Conservation (phyloP, 2,113 vertebrate genomes). For the Turnix velox region DNA sequence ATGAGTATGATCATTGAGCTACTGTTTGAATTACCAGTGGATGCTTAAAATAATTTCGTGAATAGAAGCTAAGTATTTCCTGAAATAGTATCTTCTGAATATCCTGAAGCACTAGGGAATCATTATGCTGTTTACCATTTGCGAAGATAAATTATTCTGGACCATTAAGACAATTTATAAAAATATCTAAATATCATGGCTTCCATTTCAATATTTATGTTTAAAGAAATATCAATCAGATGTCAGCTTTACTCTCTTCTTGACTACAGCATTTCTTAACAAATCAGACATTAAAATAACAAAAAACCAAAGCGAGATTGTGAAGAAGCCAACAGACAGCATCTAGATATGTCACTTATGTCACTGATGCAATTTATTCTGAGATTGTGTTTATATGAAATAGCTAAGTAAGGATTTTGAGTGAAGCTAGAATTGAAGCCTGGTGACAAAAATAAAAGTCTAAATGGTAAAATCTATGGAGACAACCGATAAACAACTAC, state of each 20-base stretch:
- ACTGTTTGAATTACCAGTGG: background rate
- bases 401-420: background rate
- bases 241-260: background rate
- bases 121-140: background rate
- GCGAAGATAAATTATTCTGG: background rate
- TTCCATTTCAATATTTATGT: background rate
- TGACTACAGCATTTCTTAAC: background rate
- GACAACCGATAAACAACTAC: background rate
- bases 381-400: background rate
- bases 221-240: background rate
- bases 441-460: background rate
- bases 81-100: background rate
- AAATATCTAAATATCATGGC: background rate
- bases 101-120: background rate
- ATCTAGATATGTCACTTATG: background rate
- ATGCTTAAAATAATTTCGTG: background rate
- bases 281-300: background rate
- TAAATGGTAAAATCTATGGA: background rate
- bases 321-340: background rate
- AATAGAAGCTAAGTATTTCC: background rate
- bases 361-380: background rate
- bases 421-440: background rate
- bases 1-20: background rate
- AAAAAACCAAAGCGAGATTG: background rate
- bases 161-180: background rate